Base-by-base conservation (phyloP, 1,140 invertebrate genomes). In the Anastatus disparis region DNA sequence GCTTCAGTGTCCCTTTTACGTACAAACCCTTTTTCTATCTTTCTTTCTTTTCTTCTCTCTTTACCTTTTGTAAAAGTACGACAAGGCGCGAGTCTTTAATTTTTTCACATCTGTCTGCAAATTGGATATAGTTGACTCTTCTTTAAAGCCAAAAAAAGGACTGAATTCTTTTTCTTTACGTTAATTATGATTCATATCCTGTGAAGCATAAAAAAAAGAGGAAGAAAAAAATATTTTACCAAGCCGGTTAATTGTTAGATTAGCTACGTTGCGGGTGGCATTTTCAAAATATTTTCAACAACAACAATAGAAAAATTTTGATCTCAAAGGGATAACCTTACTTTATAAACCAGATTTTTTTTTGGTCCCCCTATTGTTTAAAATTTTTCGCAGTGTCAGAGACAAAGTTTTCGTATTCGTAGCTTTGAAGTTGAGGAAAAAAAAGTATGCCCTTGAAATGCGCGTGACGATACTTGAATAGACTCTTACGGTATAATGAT, bases 391-490 rank as follows among this genome's bases (percentile, higher is more conserved):
- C 27, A 46, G 62, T 22, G n/a, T n/a, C n/a, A n/a, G n/a, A n/a
- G n/a, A n/a, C n/a, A n/a, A n/a, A n/a, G n/a, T n/a, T n/a, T n/a
- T n/a, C n/a, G n/a, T n/a, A n/a, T n/a, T n/a, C n/a, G n/a, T n/a
- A n/a, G n/a, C n/a, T n/a, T n/a, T n/a, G n/a, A n/a, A n/a, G n/a
- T 20, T 6, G 24, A 40, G 35, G 22, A 56, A 56, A 52, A 67
- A 75, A 67, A 67, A 52, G 22, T 29, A 35, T 15, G 48, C 44
- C 29, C 27, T 20, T 15, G 55, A 10, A 24, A 64, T 29, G 46
- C 31, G 67, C 71, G 67, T 75, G 67, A 70, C 74, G 71, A 72
- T 59, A 64, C 42, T 42, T 27, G 56, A 68, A 75, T 70, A 72
- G 70, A 42, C 63, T 53, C 10, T 3, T 48, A 17, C 2, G 48